phyloP scores from a whole-genome alignment of 2,888 invertebrate species.

The Drosophila kambysellisi region DNA sequence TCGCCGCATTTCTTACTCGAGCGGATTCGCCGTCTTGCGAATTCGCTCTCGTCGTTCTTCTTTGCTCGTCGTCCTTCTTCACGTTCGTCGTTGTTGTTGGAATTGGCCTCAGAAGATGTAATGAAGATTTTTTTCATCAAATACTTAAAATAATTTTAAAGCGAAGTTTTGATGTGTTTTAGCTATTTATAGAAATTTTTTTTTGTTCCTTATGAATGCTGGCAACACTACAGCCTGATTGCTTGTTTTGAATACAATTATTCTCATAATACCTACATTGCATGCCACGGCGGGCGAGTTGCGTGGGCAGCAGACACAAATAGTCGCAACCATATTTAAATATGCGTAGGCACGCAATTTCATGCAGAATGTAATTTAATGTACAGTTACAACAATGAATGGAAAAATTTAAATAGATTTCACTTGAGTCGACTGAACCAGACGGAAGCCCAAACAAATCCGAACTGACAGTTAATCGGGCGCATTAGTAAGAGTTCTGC shows the following conservation, averaged over 20 bases:
- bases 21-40: no score
- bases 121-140: background rate
- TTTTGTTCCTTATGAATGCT: background rate
- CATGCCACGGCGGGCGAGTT: slow-evolving; percentile 25
- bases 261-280: slow-evolving; percentile 21
- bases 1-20: no score
- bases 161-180: background rate
- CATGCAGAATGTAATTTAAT: background rate
- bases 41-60: no score
- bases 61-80: no score
- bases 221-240: background rate
- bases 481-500: background rate
- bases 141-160: background rate
- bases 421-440: background rate
- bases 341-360: slow-evolving; percentile 5
- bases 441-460: background rate
- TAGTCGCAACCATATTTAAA: slow-evolving; percentile 6
- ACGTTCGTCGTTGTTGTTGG: no score
- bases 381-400: background rate
- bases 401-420: slow-evolving; percentile 10
- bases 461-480: slow-evolving; percentile 4
- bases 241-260: background rate
- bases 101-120: background rate
- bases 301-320: slow-evolving; percentile 15
- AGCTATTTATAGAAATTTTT: background rate